Base-by-base conservation (phyloP, 1,140 invertebrate genomes). In the Argopecten irradians region DNA sequence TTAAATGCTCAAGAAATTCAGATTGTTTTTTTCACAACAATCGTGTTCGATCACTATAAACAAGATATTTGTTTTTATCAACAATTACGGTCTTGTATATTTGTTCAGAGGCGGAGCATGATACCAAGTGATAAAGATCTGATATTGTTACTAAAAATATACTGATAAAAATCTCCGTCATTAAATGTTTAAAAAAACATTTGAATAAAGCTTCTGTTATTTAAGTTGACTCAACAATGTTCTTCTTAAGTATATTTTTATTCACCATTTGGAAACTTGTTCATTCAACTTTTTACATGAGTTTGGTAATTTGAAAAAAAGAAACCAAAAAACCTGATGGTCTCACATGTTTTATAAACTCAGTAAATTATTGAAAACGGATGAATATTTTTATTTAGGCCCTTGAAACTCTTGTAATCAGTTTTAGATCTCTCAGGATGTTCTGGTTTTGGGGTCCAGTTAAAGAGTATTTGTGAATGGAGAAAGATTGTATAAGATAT, bases 121-220 rank as follows among this genome's bases (percentile, higher is more conserved):
- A 46, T 46, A 46, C 43, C 14, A 1, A 19, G 43, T 46, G 43
- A 46, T 19, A 16, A 16, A 19, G 43, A 46, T 19, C 43, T 16
- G 55, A 28, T 71, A 71, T 28, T 71, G 55, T 71, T 71, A 5
- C 55, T 71, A 13, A n/a, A n/a, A n/a, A 11, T 71, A 71, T 7
- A 71, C 55, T 16, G n/a, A 71, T 71, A 71, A 28, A 1, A 28
- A 71, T 71, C 55, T 28, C 55, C 22, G n/a, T n/a, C 9, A 71
- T 71, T 71, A 71, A 71, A 71, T 28, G n/a, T 71, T 71, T 71
- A 71, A 71, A 71, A 71, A 71, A 71, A n/a, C 22, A 28, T 71
- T 71, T 71, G 28, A 71, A 71, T n/a, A 71, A 71, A 71, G 55
- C 55, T 71, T n/a, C 55, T n/a, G 2, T 71, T 71, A n/a, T 5